Evolutionary conservation across 2,113 vertebrate species (phyloP).

Genomic region (Percina caprodes): DNA sequence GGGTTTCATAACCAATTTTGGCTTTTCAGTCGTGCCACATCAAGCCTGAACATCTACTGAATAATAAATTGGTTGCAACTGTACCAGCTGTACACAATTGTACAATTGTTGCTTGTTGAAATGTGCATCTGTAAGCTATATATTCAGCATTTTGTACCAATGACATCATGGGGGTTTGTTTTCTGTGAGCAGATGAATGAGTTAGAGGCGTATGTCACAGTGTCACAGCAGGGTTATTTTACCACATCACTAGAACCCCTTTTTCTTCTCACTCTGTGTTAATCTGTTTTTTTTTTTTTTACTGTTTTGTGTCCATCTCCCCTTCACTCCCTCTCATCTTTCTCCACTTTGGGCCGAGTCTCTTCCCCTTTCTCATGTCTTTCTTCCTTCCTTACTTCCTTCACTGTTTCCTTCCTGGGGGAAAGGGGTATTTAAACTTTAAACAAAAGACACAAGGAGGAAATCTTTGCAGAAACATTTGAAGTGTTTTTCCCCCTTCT

Average conservation of each 20-base stretch:
- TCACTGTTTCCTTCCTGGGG: conserved; percentile 45
- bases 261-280: conserved; percentile 19
- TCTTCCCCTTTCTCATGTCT: conserved; percentile 8
- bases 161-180: conserved; percentile 66
- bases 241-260: conserved; percentile 66
- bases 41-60: conserved; percentile 23
- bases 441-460: conserved; percentile 64
- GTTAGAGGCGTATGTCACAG: conserved; percentile 26
- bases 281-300: conserved; percentile 41
- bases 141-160: conserved; percentile 21
- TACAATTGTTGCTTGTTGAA: conserved; percentile 36
- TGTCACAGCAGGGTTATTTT: conserved; percentile 54
- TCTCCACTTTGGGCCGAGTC: conserved; percentile 33
- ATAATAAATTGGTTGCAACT: conserved; percentile 46
- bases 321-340: conserved; percentile 42
- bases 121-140: conserved; percentile 59
- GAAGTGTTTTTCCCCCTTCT: conserved; percentile 62
- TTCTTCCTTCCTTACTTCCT: conserved; percentile 6
- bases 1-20: background rate
- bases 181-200: conserved; percentile 27
- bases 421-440: conserved; percentile 67
- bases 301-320: conserved; percentile 22
- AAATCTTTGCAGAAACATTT: conserved; percentile 74
- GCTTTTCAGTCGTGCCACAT: background rate
- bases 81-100: conserved; percentile 46